phyloP scores from a whole-genome alignment of 2,797 vertebrate species.

The Lateolabrax maculatus region DNA sequence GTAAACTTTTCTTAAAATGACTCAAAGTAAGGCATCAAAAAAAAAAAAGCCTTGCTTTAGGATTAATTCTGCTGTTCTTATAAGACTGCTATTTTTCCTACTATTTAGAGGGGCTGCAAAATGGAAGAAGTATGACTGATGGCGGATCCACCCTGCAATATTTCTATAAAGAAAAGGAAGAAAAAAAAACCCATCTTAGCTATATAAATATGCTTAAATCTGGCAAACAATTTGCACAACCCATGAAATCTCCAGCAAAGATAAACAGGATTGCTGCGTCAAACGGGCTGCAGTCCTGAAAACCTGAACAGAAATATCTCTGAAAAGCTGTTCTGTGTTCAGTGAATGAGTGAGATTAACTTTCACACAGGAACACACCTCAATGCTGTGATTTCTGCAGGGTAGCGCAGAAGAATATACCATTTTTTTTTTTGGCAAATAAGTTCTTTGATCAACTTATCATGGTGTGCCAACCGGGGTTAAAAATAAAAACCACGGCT shows the following conservation, averaged over 20 bases:
- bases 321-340: slow-evolving; percentile 34
- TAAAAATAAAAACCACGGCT: slow-evolving; percentile 57
- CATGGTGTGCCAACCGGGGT: slow-evolving; percentile 42
- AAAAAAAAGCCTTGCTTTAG: no score
- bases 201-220: slow-evolving; percentile 19
- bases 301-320: slow-evolving; percentile 25
- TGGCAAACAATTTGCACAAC: slow-evolving; percentile 26
- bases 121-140: background rate
- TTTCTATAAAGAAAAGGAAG: background rate
- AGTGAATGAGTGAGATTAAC: slow-evolving; percentile 38
- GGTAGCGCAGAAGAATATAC: slow-evolving; percentile 31
- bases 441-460: slow-evolving; percentile 68
- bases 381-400: slow-evolving; percentile 44
- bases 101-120: background rate
- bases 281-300: slow-evolving; percentile 20
- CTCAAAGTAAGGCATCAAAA: background rate
- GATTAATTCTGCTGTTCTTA: background rate
- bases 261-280: slow-evolving; percentile 27
- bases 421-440: slow-evolving; percentile 61
- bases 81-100: no score
- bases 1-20: background rate
- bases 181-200: background rate
- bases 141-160: background rate
- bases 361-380: slow-evolving; percentile 33
- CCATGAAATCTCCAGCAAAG: slow-evolving; percentile 23